Evolutionary conservation across 2,113 vertebrate genomes (phyloP).

Genomic region (Cyprinodon variegatus): DNA sequence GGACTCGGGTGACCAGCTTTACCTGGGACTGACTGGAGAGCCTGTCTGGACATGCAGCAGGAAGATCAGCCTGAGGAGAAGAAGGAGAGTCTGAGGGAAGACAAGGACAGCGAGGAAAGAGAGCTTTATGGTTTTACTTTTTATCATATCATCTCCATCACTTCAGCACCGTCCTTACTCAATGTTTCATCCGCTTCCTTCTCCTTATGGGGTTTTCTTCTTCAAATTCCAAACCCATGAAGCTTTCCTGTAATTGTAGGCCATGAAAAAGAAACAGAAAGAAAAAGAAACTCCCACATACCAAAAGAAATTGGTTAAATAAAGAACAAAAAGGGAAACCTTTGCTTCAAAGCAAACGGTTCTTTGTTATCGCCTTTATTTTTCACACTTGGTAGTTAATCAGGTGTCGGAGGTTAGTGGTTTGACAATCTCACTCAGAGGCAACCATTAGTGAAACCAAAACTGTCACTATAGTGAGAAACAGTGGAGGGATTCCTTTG

Average conservation of each 20-base stretch:
- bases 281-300: conserved; percentile 62
- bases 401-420: conserved; percentile 24
- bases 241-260: conserved; percentile 71
- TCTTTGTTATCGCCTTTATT: conserved; percentile 39
- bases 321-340: conserved; percentile 52
- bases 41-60: conserved; percentile 70
- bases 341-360: conserved; percentile 20
- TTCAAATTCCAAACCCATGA: conserved; percentile 64
- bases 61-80: conserved; percentile 45
- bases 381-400: conserved; percentile 50
- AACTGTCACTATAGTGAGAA: neutral
- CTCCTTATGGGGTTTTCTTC: neutral
- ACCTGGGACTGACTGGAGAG: conserved; percentile 69
- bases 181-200: conserved; percentile 7
- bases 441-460: neutral
- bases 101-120: conserved; percentile 43
- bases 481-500: neutral
- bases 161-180: conserved; percentile 12
- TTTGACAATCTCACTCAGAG: conserved; percentile 9
- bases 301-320: conserved; percentile 61
- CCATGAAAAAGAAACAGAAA: conserved; percentile 52
- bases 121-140: conserved; percentile 27
- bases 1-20: conserved; percentile 78
- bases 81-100: conserved; percentile 36
- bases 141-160: conserved; percentile 58